Evolutionary conservation across 1,140 invertebrate species (phyloP), one percentile per base, ranked within the genome.

Genomic region (Heterodera schachtii): DNA sequence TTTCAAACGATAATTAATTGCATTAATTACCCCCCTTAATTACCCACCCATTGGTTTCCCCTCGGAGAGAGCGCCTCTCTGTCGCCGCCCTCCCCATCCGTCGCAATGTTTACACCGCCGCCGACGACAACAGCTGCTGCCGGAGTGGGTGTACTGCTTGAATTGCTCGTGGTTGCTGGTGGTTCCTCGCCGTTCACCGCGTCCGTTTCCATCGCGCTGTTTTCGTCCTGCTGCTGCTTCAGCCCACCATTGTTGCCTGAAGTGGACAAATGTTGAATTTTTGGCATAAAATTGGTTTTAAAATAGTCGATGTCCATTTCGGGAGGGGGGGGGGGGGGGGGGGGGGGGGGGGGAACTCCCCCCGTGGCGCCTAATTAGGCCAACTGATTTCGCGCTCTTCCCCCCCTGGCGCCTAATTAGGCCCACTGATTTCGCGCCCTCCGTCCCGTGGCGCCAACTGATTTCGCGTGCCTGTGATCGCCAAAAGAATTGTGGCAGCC

Each of bases 401-500:
- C 31, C 1, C 31, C 31, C 31, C 0, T 31, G 0, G 31, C 31
- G 31, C 1, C 31, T 31, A 31, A 31, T 31, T 31, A 31, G 31
- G 31, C 31, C 31, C 31, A 31, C 31, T 31, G 31, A 31, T 31
- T 31, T 31, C 31, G 31, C 31, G 31, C 31, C 31, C 31, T 31
- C 31, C 31, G 0, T 31, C 31, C 31, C 31, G 31, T 31, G 0
- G 31, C 31, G 31, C 49, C 6, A 0, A 6, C 19, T 69, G 31
- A n/a, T 16, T 46, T 49, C 31, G 49, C 13, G 67, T 44, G 21
- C 52, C 69, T 78, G 64, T 66, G 52, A 78, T 31, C 0, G 77
- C 66, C 21, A 78, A 64, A 43, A 78, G 77, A 78, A 78, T 64
- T 6, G 77, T 64, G 44, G 77, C 77, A 69, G 77, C 77, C 11